Evolutionary conservation across 2,888 invertebrate species (phyloP), one percentile per base, ranked within the genome.

Genomic region (Crepidodera aurea): DNA sequence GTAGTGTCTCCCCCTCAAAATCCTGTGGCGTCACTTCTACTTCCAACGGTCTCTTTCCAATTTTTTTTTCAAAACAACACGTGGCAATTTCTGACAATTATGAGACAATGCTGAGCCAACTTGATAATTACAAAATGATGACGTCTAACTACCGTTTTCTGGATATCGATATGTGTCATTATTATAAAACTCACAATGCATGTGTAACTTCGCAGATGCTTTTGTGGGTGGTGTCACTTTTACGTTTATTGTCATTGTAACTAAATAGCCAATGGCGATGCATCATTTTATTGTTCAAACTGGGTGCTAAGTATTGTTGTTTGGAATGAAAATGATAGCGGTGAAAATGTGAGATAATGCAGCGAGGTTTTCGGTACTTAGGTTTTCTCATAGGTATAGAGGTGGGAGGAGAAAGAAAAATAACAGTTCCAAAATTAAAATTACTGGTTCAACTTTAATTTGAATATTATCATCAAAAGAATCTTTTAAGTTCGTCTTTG

Each of bases 221-320:
- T 22, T 44, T 44, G 44, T 19, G 44, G 44, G 19, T 25, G 44
- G 19, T 25, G 44, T 34, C 34, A 25, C 8, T 16, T 13, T 16
- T 12, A 13, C n/a, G n/a, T n/a, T n/a, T 16, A 42, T 4, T 22
- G 12, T 44, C 12, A 44, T 22, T 22, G 22, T 44, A 13, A 22
- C 7, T 22, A 1, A 16, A 44, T 44, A n/a, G 44, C 44, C 44
- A n/a, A 22, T n/a, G 44, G 44, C 44, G 22, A 16, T 44, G 44
- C 44, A 44, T 44, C 44, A 2, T 34, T 13, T 25, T 44, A 13
- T 44, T 44, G 10, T 44, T 8, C 5, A 22, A 22, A 22, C 4
- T 44, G 25, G 44, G 44, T 44, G 44, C 5, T 44, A 44, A 44
- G 44, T 44, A 22, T 25, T 44, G 44, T 44, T 44, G 22, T 44